A percentile compares a stretch with the other conserved stretches of the same genome.
Conservation (phyloP, 2,113 vertebrate genomes). For the Danio rerio region GRCz12tu NC_133192.1:30191501-30192000, state of each 20-base stretch:
- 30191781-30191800: neutral
- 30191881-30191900: neutral
- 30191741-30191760: neutral
- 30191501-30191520: conserved; percentile 32
- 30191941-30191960: neutral
- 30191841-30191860: neutral
- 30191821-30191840: neutral
- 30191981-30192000: neutral
- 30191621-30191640: conserved; percentile 14
- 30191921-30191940: neutral
- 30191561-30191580: conserved; percentile 23
- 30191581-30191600: conserved; percentile 21
- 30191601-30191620: conserved; percentile 15
- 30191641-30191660: conserved; percentile 14
- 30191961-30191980: neutral
- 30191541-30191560: conserved; percentile 33
- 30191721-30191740: neutral
- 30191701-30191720: neutral
- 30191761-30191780: neutral
- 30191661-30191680: neutral
- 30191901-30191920: neutral
- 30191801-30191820: conserved; percentile 36
- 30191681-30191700: neutral
- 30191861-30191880: neutral
- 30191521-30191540: conserved; percentile 28